These are phyloP conservation scores for Enteromius radiatus DNA, from an alignment of 2,797 vertebrate genomes.

Conservation along the genomic window DNA sequence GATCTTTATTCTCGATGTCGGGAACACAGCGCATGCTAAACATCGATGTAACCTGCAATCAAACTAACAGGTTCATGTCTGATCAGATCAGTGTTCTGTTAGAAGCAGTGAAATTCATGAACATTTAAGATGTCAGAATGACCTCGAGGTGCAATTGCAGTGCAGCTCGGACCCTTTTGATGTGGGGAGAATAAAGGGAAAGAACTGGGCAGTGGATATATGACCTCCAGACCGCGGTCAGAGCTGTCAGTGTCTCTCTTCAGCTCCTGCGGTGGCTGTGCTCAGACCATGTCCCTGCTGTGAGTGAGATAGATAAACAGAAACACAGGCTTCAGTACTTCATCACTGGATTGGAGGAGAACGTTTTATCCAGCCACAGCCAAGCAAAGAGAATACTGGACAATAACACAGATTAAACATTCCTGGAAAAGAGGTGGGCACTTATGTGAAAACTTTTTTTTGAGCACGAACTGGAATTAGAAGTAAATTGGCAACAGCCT, in stretches of 20 bases:
- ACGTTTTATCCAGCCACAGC: conserved; percentile 7
- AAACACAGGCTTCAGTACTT: not conserved
- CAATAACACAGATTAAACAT: conserved; percentile 21
- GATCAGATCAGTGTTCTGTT: not conserved
- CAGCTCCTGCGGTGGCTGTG: conserved; percentile 61
- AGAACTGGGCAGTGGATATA: conserved; percentile 61
- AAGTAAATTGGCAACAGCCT: not conserved
- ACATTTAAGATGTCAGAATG: conserved; percentile 48
- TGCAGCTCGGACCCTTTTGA: conserved; percentile 69
- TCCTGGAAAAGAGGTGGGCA: not conserved
- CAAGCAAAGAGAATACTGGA: conserved; percentile 3
- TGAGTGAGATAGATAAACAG: conserved; percentile 38
- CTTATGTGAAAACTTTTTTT: conserved; percentile 1
- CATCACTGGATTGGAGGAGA: conserved; percentile 1
- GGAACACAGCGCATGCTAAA: conserved; percentile 26
- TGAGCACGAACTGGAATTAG: not conserved
- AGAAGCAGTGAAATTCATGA: not conserved
- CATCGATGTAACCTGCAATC: not conserved
- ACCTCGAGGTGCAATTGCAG: conserved; percentile 69
- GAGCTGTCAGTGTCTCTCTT: conserved; percentile 47
- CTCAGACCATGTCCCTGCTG: conserved; percentile 52
- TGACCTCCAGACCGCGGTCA: conserved; percentile 75
- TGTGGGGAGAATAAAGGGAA: conserved; percentile 70
- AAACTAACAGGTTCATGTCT: conserved; percentile 30
- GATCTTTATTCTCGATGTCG: conserved; percentile 53